phyloP scores from a whole-genome alignment of 2,888 invertebrate species.

The Periphyllus acericola region DNA sequence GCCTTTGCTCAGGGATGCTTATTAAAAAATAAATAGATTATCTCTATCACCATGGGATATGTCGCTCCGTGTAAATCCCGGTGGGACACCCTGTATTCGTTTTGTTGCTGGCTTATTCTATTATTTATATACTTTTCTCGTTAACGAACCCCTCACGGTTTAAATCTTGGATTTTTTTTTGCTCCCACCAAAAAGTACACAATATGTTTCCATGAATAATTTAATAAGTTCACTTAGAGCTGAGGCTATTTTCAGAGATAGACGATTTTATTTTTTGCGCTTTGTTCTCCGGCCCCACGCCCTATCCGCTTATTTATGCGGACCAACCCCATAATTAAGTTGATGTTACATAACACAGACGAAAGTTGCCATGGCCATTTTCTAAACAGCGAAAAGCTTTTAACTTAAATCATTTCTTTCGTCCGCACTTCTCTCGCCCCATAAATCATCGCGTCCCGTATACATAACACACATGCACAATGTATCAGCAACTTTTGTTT shows the following conservation, averaged over 20 bases:
- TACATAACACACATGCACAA: not conserved
- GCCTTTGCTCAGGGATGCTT: too few species aligned
- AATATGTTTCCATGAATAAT: conserved; percentile 24
- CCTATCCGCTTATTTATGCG: conserved; percentile 39
- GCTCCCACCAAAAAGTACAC: not conserved
- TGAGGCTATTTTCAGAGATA: conserved; percentile 10
- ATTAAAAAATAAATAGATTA: too few species aligned
- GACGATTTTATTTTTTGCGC: conserved; percentile 30
- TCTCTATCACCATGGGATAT: too few species aligned
- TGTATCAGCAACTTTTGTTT: conserved; percentile 29
- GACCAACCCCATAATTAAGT: conserved; percentile 52
- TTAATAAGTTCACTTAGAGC: conserved; percentile 31
- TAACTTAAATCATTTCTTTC: conserved; percentile 56
- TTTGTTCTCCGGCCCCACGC: not conserved
- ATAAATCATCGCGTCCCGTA: conserved; percentile 23
- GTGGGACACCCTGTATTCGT: too few species aligned
- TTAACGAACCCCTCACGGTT: not conserved
- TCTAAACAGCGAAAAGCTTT: conserved; percentile 58
- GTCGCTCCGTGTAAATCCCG: too few species aligned
- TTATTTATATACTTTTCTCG: not conserved
- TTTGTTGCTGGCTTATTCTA: too few species aligned
- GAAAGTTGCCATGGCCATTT: conserved; percentile 42
- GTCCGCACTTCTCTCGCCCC: conserved; percentile 23
- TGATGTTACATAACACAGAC: conserved; percentile 36
- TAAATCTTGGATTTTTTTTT: not conserved